These are phyloP conservation scores for Rhinoderma darwinii DNA, from an alignment of 2,113 vertebrate species.

Conservation along the genomic window DNA sequence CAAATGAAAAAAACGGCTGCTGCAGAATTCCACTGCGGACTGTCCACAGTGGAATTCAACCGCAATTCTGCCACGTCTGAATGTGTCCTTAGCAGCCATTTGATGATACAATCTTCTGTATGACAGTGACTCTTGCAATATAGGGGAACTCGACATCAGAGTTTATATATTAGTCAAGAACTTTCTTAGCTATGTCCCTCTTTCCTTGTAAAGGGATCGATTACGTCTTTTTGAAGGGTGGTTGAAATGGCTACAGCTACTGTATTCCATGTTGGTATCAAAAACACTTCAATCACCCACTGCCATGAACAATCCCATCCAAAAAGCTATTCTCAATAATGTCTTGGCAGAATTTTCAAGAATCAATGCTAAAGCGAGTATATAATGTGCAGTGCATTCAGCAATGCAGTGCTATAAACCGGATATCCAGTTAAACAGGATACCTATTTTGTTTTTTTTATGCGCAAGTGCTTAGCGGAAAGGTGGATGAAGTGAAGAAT, in stretches of 20 bases:
- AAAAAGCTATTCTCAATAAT: not conserved
- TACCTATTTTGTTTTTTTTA: not conserved
- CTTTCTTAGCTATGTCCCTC: not conserved
- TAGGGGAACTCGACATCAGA: not conserved
- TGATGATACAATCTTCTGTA: not conserved
- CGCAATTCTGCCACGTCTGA: no score
- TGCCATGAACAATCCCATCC: not conserved
- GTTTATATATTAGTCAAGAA: not conserved
- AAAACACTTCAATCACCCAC: not conserved
- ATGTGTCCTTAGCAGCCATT: no score
- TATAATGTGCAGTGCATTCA: not conserved
- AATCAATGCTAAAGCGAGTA: not conserved
- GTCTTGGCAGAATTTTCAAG: not conserved
- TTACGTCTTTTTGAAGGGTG: not conserved
- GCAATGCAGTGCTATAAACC: not conserved
- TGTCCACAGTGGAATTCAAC: no score
- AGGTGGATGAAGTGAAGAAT: not conserved
- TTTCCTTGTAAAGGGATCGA: not conserved
- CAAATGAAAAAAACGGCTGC: no score
- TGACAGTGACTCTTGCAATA: not conserved
- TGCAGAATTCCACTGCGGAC: no score
- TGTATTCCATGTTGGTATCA: not conserved
- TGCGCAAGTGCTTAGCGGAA: not conserved
- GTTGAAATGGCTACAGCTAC: not conserved
- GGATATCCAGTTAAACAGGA: not conserved